Evolutionary conservation across 1,140 invertebrate genomes (phyloP).

Genomic region (Subanguina moxae): DNA sequence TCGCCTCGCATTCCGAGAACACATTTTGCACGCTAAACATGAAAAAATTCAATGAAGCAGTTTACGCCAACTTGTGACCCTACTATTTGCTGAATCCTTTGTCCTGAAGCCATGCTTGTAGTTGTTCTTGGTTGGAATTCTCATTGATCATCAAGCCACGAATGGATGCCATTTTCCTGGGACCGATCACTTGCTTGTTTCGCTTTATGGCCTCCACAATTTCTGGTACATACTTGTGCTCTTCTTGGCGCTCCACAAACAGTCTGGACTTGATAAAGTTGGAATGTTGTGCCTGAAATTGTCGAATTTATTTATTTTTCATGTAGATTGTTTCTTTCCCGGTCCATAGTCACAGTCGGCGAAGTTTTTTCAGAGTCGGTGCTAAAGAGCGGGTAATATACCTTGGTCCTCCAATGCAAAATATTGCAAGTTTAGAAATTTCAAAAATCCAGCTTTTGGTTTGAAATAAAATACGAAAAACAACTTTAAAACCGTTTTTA

Average conservation of each 20-base stretch:
- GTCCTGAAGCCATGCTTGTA: conserved; percentile 26
- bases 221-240: conserved; percentile 15
- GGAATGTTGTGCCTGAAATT: background rate
- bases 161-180: conserved; percentile 20
- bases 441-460: background rate
- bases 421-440: background rate
- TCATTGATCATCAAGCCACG: conserved; percentile 15
- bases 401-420: background rate
- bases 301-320: background rate
- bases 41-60: no score
- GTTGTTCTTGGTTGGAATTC: conserved; percentile 15
- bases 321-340: background rate
- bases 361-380: no score
- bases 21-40: conserved; percentile 32
- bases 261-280: background rate
- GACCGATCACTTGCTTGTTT: conserved; percentile 17
- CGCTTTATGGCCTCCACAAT: background rate
- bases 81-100: conserved; percentile 37
- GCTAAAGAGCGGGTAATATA: background rate
- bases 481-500: no score
- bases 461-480: no score
- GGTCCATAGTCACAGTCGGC: no score
- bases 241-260: conserved; percentile 1
- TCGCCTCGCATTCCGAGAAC: conserved; percentile 22
- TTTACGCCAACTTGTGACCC: background rate